Evolutionary conservation across 2,797 vertebrate genomes (phyloP).

Genomic region (Syndactyla subalaris): DNA sequence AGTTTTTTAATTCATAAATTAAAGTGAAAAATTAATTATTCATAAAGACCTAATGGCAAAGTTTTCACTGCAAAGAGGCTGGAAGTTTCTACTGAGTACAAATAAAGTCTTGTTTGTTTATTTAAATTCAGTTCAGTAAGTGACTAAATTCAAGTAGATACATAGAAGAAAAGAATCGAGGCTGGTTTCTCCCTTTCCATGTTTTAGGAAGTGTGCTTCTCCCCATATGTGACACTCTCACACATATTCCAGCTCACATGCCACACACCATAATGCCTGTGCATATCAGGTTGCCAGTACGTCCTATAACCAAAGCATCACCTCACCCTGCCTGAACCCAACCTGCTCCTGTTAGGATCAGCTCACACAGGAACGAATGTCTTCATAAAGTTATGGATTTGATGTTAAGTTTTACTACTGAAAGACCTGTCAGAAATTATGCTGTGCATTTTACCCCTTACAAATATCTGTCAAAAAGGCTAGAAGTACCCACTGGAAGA

Average conservation of each 20-base stretch:
- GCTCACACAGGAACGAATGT: neutral
- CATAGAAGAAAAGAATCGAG: neutral
- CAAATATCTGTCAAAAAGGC: neutral
- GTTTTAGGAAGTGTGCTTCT: neutral
- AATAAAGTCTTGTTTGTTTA: neutral
- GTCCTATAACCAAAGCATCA: neutral
- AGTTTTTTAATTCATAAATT: neutral
- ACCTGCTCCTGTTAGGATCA: neutral
- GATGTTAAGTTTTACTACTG: neutral
- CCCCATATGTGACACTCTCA: neutral
- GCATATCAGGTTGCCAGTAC: neutral
- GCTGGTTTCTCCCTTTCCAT: neutral
- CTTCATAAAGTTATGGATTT: neutral
- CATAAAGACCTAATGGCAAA: neutral
- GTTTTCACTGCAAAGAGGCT: neutral
- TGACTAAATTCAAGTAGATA: neutral
- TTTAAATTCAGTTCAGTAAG: neutral
- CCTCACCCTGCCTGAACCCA: neutral
- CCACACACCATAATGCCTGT: rapidly evolving
- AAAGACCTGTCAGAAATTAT: neutral
- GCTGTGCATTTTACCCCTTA: neutral
- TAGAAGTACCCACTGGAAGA: neutral
- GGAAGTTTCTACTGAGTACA: neutral
- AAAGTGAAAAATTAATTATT: conserved; percentile 11
- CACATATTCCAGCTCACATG: neutral